Percentiles rank a stretch among this genome's conserved stretches.
Evolutionary conservation across 2,113 vertebrate species (phyloP).

Genomic region (Cyrtonyx montezumae): DNA sequence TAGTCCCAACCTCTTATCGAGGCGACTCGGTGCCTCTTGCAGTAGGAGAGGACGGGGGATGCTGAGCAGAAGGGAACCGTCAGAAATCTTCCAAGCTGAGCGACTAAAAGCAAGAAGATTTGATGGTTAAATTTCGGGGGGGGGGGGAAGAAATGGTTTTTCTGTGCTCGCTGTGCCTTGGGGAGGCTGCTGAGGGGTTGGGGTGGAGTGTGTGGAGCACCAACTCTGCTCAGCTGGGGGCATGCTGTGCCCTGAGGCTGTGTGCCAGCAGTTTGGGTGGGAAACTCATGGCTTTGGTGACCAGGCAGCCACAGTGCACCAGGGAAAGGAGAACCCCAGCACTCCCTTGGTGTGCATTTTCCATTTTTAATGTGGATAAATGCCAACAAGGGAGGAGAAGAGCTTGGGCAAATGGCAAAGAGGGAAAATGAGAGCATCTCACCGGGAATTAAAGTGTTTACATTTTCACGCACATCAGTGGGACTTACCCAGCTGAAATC

Average conservation of each 20-base stretch:
- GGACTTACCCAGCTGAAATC: not conserved
- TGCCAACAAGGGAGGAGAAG: not conserved
- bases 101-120: rapidly evolving
- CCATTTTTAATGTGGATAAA: not conserved
- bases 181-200: not conserved
- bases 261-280: not conserved
- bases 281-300: not conserved
- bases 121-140: rapidly evolving
- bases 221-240: not conserved
- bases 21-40: rapidly evolving
- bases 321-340: not conserved
- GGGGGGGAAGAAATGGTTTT: not conserved
- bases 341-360: not conserved
- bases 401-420: not conserved
- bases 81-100: rapidly evolving
- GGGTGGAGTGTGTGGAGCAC: not conserved
- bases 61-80: rapidly evolving
- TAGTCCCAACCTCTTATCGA: no score
- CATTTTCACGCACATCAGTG: not conserved
- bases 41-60: rapidly evolving
- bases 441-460: not conserved
- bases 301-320: not conserved
- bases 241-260: rapidly evolving
- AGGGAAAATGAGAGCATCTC: not conserved
- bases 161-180: not conserved